phyloP scores from a whole-genome alignment of 2,888 invertebrate genomes.

The Brenthis ino region DNA sequence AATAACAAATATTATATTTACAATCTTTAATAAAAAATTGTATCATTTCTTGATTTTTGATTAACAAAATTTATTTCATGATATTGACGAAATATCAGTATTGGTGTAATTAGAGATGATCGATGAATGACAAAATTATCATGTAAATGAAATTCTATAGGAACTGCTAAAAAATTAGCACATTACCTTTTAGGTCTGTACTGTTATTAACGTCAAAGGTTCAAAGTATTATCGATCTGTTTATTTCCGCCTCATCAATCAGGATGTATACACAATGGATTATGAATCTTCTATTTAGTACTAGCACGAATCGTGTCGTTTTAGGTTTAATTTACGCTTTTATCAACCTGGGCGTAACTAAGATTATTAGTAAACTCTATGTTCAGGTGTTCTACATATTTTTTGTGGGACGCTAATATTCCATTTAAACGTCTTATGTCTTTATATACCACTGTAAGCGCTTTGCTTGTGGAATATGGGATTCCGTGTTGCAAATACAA shows the following conservation, averaged over 20 bases:
- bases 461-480: no score
- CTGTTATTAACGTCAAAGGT: slow-evolving; percentile 9
- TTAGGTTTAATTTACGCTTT: slow-evolving; percentile 7
- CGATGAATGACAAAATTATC: neutral
- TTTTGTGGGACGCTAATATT: no score
- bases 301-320: slow-evolving; percentile 8
- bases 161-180: neutral
- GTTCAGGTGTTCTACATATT: neutral
- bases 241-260: slow-evolving; percentile 20
- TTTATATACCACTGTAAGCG: no score
- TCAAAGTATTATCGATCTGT: slow-evolving; percentile 18
- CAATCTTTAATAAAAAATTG: no score
- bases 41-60: no score
- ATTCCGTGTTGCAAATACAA: no score
- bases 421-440: no score
- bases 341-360: neutral
- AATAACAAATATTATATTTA: no score
- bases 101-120: no score
- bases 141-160: neutral
- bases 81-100: no score
- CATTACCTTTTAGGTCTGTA: neutral
- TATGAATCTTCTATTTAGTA: slow-evolving; percentile 6
- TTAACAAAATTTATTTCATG: no score
- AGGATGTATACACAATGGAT: slow-evolving; percentile 15
- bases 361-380: neutral